Conservation (phyloP, 2,888 invertebrate species). For the Patella pellucida region DNA sequence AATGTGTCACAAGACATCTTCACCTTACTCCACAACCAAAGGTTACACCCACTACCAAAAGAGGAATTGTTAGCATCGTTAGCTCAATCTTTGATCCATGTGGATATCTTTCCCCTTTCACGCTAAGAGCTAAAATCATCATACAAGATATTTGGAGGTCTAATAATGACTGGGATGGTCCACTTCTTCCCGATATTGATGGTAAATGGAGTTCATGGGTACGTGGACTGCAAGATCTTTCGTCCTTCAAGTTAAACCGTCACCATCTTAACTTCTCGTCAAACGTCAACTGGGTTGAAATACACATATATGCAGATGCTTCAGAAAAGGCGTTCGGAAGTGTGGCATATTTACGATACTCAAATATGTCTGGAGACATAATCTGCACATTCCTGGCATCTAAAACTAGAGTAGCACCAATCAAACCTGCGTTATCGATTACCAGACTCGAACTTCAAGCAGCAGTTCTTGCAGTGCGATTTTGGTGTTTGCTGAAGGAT, state of each 20-base stretch:
- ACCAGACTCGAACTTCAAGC: conserved; percentile 14
- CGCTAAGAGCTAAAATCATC: conserved; percentile 6
- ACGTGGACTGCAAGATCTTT: not conserved
- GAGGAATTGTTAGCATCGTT: conserved; percentile 11
- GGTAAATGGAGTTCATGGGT: not conserved
- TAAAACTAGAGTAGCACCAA: conserved; percentile 6
- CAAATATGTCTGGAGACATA: not conserved
- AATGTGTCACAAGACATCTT: not conserved
- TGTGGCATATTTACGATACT: conserved; percentile 2
- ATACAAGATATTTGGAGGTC: not conserved
- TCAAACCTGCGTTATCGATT: conserved; percentile 8
- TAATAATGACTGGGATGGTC: conserved; percentile 17
- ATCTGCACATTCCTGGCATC: conserved; percentile 12
- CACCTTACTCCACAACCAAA: conserved; percentile 7
- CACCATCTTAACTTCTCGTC: not conserved
- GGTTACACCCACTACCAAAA: not conserved
- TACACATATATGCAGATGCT: conserved; percentile 12
- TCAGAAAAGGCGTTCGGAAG: conserved; percentile 12
- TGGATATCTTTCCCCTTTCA: conserved; percentile 17
- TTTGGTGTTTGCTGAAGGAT: conserved; percentile 7
- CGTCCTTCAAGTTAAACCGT: not conserved
- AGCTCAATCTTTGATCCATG: conserved; percentile 16
- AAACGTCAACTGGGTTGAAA: not conserved
- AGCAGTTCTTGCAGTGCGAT: conserved; percentile 9
- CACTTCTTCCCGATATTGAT: not conserved